Base-by-base conservation (phyloP, 2,797 vertebrate species). In the Poeciliopsis gracilis region DNA sequence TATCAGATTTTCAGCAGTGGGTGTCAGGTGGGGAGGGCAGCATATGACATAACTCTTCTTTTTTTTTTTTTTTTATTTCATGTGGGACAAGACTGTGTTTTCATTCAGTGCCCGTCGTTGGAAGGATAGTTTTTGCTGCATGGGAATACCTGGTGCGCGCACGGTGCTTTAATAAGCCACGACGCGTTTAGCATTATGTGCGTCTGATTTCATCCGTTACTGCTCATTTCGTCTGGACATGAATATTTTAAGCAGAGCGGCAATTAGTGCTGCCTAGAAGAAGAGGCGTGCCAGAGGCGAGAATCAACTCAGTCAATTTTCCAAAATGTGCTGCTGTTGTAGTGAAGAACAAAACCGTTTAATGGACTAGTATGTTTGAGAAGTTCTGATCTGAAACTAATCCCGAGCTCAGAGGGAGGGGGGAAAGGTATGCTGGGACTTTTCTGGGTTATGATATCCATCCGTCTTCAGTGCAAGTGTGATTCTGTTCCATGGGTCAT, bases 1-100 rank as follows among this genome's bases (percentile, higher is more conserved):
- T 67, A 66, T 66, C 61, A 66, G n/a, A 69, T 33, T 36, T 69
- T 45, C 45, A 53, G 72, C 38, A 67, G 36, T 41, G 63, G 78
- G 80, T 49, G 73, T 49, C 30, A 73, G 41, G 30, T 78, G n/a
- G 20, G 70, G 74, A 66, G 61, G 51, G 1, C 28, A 23, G 12
- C 38, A 69, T n/a, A 45, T n/a, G 38, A 45, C 67, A 41, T 69
- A 15, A n/a, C 38, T n/a, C 45, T 67, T 38, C 16, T 9, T 25
- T 41, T 45, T 69, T 20, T 41, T 23, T 43, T 43, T 5, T 36
- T 36, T 36, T 36, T 36, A 38, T n/a, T 15, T 15, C 0, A 20
- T 45, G 41, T 2, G 41, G 11, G 23, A 43, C 12, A n/a, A 7
- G 6, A 25, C 3, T n/a, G 66, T 2, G 13, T n/a, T 70, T 70